Evolutionary conservation across 2,888 invertebrate species (phyloP), one percentile per base, ranked within the genome.

Genomic region (Lasioglossum figueresi): DNA sequence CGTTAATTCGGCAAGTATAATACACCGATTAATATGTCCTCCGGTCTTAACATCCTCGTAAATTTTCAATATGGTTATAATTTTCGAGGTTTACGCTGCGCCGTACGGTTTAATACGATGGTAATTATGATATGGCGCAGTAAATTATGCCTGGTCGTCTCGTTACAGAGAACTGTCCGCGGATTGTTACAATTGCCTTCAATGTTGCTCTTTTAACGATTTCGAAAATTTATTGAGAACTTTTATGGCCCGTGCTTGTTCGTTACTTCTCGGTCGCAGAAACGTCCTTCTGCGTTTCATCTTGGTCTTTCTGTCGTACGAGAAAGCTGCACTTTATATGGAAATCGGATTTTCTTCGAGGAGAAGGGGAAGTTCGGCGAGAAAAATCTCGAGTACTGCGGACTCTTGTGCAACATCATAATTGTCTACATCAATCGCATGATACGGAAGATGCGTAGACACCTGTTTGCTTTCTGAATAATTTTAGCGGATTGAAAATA

Each of bases 101-200:
- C 56, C 19, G 31, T 5, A 1, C 27, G 27, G 63, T 52, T 72
- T 84, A 84, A 85, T 70, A 27, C 75, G 70, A 75, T 79, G 70
- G 79, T 43, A 72, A 85, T 85, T 72, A 71, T 72, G 84, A 79
- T 79, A 84, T 79, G 75, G 45, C n/a, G 80, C 0, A 66, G 76
- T 84, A 84, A 84, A 84, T 85, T 79, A 56, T n/a, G 34, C 14
- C 4, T n/a, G 72, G 37, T 56, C 43, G 45, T 14, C 85, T 85
- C 52, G 66, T 85, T 52, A 52, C n/a, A 10, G n/a, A 40, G 34
- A 34, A 84, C 52, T 52, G 68, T 43, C 16, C 48, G 37, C 27
- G 45, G 63, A 66, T 85, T 84, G 85, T 85, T 84, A 85, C 85
- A 84, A 63, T 84, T 76, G 79, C 31, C 23, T 76, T 37, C 63